Evolutionary conservation across 2,888 invertebrate species (phyloP).

Genomic region (Erebia epiphron): DNA sequence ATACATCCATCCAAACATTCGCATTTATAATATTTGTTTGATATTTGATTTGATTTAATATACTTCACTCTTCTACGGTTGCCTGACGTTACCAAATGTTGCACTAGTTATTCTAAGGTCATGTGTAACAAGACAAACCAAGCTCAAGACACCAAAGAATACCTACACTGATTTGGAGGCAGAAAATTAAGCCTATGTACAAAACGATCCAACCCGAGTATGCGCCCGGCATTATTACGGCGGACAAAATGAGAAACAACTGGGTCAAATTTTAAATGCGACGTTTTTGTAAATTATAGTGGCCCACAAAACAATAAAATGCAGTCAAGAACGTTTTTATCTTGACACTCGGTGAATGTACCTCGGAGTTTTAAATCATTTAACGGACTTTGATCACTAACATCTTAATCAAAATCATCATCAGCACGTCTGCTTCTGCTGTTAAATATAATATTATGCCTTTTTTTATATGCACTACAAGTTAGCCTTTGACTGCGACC

Average conservation of each 20-base stretch:
- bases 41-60: too few relatives aligned
- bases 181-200: not conserved
- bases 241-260: slow-evolving; percentile 16
- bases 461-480: too few relatives aligned
- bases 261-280: slow-evolving; percentile 20
- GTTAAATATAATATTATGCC: not conserved
- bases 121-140: too few relatives aligned
- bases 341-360: not conserved
- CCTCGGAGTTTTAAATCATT: not conserved
- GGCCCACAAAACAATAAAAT: slow-evolving; percentile 7
- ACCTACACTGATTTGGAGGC: not conserved
- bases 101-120: too few relatives aligned
- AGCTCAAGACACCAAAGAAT: too few relatives aligned
- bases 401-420: not conserved
- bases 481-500: too few relatives aligned
- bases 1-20: too few relatives aligned
- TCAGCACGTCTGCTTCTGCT: not conserved
- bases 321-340: not conserved
- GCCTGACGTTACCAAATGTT: too few relatives aligned
- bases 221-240: not conserved
- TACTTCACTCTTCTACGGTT: too few relatives aligned
- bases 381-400: too few relatives aligned
- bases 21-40: too few relatives aligned
- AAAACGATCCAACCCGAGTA: not conserved
- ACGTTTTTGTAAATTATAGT: slow-evolving; percentile 4